Evolutionary conservation across 2,888 invertebrate genomes (phyloP).

Genomic region (Hirtodrosophila trivittata): DNA sequence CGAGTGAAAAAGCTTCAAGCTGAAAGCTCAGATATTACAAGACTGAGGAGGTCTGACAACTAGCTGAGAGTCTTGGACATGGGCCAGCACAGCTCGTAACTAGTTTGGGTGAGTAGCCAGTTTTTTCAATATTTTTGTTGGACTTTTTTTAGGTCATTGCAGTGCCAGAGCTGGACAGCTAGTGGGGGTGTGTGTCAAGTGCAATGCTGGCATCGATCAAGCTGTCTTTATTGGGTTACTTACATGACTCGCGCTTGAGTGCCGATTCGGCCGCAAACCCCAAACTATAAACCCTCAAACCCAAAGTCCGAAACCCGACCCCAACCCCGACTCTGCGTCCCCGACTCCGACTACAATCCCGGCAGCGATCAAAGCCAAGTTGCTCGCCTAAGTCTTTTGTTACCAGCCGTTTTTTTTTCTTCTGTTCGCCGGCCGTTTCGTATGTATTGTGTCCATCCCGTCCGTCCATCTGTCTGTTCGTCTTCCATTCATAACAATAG

Average conservation of each 20-base stretch:
- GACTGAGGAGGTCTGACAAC: constrained; percentile 35
- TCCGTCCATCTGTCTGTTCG: constrained; percentile 15
- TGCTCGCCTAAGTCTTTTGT: constrained; percentile 77
- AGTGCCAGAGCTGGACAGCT: constrained; percentile 42
- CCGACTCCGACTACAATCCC: constrained; percentile 18
- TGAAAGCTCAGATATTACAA: constrained; percentile 61
- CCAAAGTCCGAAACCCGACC: constrained; percentile 5
- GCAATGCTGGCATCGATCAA: constrained; percentile 74
- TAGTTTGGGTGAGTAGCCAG: constrained; percentile 38
- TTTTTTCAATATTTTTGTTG: constrained; percentile 32
- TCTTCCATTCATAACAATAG: constrained; percentile 66
- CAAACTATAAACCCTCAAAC: neutral
- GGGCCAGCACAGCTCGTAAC: constrained; percentile 15
- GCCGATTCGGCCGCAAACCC: constrained; percentile 16
- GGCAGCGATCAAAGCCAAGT: constrained; percentile 47
- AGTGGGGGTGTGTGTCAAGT: constrained; percentile 66
- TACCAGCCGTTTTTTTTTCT: constrained; percentile 32
- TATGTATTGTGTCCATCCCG: constrained; percentile 12
- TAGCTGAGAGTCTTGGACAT: constrained; percentile 32
- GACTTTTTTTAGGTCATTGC: constrained; percentile 58
- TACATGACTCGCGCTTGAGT: constrained; percentile 55
- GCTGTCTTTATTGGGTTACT: constrained; percentile 73
- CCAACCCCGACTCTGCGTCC: constrained; percentile 7
- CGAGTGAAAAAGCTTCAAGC: constrained; percentile 60
- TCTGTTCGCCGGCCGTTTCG: constrained; percentile 18